Evolutionary conservation across 2,113 vertebrate genomes (phyloP), one percentile per base, ranked within the genome.

Genomic region (Neotoma lepida): DNA sequence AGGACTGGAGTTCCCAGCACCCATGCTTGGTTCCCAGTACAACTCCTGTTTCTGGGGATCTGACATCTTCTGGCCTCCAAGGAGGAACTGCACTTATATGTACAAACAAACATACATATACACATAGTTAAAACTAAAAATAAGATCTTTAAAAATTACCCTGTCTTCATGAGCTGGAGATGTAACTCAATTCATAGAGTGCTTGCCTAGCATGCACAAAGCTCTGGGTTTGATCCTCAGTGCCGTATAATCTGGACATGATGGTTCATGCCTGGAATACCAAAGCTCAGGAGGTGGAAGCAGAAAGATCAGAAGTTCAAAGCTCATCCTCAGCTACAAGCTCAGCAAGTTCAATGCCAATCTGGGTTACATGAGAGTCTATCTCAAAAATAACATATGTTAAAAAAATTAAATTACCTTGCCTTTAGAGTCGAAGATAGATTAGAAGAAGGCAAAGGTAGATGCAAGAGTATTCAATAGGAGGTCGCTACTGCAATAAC

Each of bases 401-500:
- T 80, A 5, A 78, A 28, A 74, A 76, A 1, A 3, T 54, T 61
- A 9, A 58, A 70, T 63, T 87, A 13, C 30, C 13, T 54, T 64
- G 81, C n/a, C 44, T 90, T 63, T 49, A 81, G 58, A n/a, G 10
- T 33, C 64, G 35, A 91, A 80, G 54, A 18, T 63, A 30, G 74
- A 76, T 63, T 90, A 63, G 80, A 90, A 93, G 12, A 54, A 77
- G 58, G 44, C 66, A 77, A 82, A 90, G 66, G 49, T 51, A 86
- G 41, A 90, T 70, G 24, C 30, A 68, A 35, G 28, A 74, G 61
- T 39, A 68, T 82, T 63, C 46, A 64, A 68, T 68, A 71, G 70
- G 15, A 88, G 26, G 46, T 74, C 74, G 20, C 22, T 92, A 20
- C 30, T n/a, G 22, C 61, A 76, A 49, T 70, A 33, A 70, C 30